phyloP scores from a whole-genome alignment of 2,797 vertebrate species.

The Halcyon smyrnensis region DNA sequence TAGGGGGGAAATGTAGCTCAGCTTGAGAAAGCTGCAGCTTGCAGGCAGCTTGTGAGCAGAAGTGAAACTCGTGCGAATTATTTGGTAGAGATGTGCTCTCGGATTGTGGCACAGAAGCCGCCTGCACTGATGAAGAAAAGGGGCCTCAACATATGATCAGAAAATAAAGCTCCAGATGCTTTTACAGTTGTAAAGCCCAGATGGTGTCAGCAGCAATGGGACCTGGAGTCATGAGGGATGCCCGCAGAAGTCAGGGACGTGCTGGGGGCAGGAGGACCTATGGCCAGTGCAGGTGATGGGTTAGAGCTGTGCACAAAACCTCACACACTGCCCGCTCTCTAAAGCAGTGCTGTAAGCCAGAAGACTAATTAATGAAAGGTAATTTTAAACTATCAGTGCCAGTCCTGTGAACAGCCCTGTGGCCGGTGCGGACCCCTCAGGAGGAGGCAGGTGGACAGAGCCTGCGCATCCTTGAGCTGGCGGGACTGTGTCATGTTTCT shows the following conservation, averaged over 20 bases:
- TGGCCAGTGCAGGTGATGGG: neutral
- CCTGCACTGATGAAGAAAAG: neutral
- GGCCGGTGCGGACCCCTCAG: fast-evolving
- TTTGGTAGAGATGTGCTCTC: neutral
- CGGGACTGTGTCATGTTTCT: neutral
- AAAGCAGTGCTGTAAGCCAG: neutral
- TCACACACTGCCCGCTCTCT: neutral
- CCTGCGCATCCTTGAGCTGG: neutral
- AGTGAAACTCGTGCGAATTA: conserved; percentile 21
- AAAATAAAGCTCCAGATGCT: neutral
- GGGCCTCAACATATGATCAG: neutral
- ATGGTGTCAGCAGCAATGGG: fast-evolving
- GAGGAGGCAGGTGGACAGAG: neutral
- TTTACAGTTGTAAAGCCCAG: neutral
- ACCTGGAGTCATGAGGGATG: neutral
- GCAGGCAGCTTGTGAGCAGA: neutral
- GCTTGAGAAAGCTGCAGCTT: conserved; percentile 24
- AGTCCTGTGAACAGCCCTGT: fast-evolving
- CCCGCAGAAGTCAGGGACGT: neutral
- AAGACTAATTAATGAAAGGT: neutral
- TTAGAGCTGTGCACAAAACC: neutral
- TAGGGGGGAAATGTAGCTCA: neutral
- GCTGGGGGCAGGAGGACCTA: neutral
- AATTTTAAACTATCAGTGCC: neutral
- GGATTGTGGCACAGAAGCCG: neutral